Conservation (phyloP, 2,888 invertebrate genomes). For the Phyto melanocephala region DNA sequence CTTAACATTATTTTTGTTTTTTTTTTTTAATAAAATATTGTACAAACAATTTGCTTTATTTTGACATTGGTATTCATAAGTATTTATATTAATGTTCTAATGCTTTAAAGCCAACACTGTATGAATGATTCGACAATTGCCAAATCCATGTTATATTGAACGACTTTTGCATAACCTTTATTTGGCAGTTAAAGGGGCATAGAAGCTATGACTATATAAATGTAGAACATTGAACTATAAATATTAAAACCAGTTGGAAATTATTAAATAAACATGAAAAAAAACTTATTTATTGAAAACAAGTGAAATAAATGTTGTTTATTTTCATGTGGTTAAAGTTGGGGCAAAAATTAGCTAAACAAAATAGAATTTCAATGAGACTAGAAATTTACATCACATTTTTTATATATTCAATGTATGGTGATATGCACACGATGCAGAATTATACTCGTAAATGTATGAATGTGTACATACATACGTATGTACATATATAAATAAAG, state of each 20-base stretch:
- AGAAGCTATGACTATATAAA: neutral
- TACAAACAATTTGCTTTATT: too few relatives aligned
- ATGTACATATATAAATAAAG: neutral
- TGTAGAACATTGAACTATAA: slow-evolving; percentile 23
- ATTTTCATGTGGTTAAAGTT: slow-evolving; percentile 29
- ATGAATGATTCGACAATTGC: neutral
- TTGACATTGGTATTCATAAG: too few relatives aligned
- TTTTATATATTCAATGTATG: neutral
- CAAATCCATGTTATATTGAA: neutral
- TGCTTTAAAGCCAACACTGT: neutral
- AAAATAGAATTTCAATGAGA: slow-evolving; percentile 31
- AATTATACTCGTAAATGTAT: too few relatives aligned
- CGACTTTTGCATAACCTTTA: neutral
- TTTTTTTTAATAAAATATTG: too few relatives aligned
- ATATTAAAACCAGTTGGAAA: slow-evolving; percentile 21
- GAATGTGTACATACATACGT: too few relatives aligned
- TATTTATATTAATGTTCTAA: neutral
- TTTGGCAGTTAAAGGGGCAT: neutral
- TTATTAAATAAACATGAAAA: slow-evolving; percentile 5
- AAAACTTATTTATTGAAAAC: too few relatives aligned
- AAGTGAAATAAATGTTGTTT: slow-evolving; percentile 19
- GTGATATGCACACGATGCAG: too few relatives aligned
- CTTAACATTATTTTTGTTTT: too few relatives aligned
- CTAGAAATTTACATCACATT: slow-evolving; percentile 8
- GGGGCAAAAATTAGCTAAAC: slow-evolving; percentile 23